Conservation (phyloP, 53 echinoderm and acorn worm species). For the Apostichopus leukothele region DNA sequence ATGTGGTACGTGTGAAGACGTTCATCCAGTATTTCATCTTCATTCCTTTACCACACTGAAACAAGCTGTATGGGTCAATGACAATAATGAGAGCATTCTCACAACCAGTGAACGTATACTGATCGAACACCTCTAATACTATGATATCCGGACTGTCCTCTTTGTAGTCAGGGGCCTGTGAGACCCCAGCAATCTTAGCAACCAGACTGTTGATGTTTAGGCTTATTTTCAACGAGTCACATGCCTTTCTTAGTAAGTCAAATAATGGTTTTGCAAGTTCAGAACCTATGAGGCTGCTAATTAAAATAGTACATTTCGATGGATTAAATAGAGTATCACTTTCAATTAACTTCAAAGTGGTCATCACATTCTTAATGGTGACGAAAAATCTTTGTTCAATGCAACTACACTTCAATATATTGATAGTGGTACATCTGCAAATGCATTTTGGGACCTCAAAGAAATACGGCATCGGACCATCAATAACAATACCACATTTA, state of each 20-base stretch:
- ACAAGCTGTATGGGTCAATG: slow-evolving; percentile 10
- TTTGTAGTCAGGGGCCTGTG: not conserved
- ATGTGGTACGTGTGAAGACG: not conserved
- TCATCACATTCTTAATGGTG: not conserved
- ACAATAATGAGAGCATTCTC: slow-evolving; percentile 19
- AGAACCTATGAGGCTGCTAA: not conserved
- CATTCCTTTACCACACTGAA: slow-evolving; percentile 3
- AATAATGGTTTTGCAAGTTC: not conserved
- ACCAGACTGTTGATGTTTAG: not conserved
- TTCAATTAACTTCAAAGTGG: not conserved
- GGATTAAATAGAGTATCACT: not conserved
- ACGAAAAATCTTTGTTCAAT: not conserved
- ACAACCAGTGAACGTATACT: slow-evolving; percentile 17
- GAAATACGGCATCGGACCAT: slow-evolving; percentile 5
- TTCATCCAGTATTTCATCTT: not conserved
- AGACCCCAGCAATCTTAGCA: not conserved
- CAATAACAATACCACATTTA: not conserved
- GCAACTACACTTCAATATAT: not conserved
- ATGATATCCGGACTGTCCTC: not conserved
- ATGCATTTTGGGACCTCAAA: slow-evolving; percentile 5
- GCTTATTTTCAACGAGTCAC: not conserved
- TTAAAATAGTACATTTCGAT: not conserved
- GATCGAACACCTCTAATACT: not conserved
- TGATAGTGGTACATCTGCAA: not conserved
- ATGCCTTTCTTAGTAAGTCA: not conserved